Evolutionary conservation across 2,797 vertebrate genomes (phyloP).

Genomic region (Danio aesculapii): DNA sequence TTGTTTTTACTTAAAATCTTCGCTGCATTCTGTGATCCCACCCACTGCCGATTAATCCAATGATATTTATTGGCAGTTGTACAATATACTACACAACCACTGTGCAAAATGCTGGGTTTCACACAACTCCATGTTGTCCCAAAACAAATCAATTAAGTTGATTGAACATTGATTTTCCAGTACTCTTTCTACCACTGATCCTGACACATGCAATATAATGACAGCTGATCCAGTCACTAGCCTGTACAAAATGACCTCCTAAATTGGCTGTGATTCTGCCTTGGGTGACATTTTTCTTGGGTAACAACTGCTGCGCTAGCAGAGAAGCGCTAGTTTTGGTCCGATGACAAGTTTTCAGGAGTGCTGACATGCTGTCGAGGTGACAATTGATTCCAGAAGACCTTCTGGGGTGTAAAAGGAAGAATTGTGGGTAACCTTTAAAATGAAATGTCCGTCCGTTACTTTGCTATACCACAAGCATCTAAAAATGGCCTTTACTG

Average conservation of each 20-base stretch:
- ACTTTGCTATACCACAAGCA: slow-evolving; percentile 66
- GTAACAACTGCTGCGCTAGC: slow-evolving; percentile 12
- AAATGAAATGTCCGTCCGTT: slow-evolving; percentile 51
- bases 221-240: too few relatives aligned
- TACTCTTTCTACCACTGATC: too few relatives aligned
- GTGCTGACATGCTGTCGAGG: slow-evolving; percentile 56
- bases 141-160: too few relatives aligned
- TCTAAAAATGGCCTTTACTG: slow-evolving; percentile 53
- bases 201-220: too few relatives aligned
- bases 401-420: slow-evolving; percentile 50
- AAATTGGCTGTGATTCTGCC: slow-evolving; percentile 24
- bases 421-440: slow-evolving; percentile 54
- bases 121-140: too few relatives aligned
- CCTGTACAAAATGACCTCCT: slow-evolving; percentile 11
- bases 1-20: too few relatives aligned
- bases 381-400: slow-evolving; percentile 63
- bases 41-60: too few relatives aligned
- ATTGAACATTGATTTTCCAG: too few relatives aligned
- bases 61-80: too few relatives aligned
- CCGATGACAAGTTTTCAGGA: slow-evolving; percentile 33
- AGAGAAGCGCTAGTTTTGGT: slow-evolving; percentile 18
- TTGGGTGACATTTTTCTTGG: slow-evolving; percentile 43
- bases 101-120: too few relatives aligned
- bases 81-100: too few relatives aligned
- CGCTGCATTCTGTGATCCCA: too few relatives aligned